A percentile compares a stretch with the other conserved stretches of the same genome.
Conservation (phyloP, 2,888 invertebrate genomes). For the Aquatica leii region DNA sequence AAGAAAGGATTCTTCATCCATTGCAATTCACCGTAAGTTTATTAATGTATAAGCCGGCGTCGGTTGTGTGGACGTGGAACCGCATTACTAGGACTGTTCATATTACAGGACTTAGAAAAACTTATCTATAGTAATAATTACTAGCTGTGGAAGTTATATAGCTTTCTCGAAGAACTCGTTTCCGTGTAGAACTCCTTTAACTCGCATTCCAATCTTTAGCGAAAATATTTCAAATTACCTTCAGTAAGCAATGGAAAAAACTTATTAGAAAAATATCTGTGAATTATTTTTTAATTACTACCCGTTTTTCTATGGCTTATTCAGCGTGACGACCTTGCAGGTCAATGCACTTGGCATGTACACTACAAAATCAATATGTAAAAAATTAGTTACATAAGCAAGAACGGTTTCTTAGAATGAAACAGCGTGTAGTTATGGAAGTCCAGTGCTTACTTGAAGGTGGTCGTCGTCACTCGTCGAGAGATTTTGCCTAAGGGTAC, state of each 20-base stretch:
- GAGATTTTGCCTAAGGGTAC: no score
- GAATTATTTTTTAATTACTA: neutral
- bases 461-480: no score
- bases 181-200: conserved; percentile 27
- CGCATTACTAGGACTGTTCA: conserved; percentile 5
- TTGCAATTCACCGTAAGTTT: conserved; percentile 8
- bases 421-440: no score
- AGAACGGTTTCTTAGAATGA: no score
- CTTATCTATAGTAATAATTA: neutral
- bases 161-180: conserved; percentile 34
- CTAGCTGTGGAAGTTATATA: conserved; percentile 1
- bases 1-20: conserved; percentile 7
- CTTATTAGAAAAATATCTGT: neutral
- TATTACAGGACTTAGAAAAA: neutral
- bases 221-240: conserved; percentile 11
- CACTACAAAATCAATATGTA: neutral
- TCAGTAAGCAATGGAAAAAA: neutral
- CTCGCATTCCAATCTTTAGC: conserved; percentile 31
- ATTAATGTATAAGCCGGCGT: no score
- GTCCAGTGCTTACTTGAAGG: no score
- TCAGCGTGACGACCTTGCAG: conserved; percentile 16
- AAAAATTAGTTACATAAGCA: no score
- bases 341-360: neutral
- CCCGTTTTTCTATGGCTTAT: conserved; percentile 1
- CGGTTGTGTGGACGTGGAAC: neutral